Percentiles rank a stretch among this genome's conserved stretches.
Conservation (phyloP, 30 jellyfish, hydroid and myxozoan genomes). For the Kudoa iwatai region DNA sequence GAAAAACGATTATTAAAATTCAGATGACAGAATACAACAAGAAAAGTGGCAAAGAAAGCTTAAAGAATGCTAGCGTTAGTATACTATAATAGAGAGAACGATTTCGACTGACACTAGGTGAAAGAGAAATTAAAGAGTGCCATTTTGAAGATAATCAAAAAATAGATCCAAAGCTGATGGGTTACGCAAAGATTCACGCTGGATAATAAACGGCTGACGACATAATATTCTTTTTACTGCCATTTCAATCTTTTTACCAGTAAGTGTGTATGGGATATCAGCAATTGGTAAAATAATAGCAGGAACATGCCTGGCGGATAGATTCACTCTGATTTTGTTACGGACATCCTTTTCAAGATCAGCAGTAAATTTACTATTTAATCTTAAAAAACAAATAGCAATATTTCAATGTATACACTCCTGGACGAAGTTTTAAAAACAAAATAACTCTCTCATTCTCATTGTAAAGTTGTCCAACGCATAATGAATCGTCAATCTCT, state of each 20-base stretch:
- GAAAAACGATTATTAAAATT: too few species aligned
- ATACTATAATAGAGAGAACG: too few species aligned
- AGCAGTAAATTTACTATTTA: constrained; percentile 8
- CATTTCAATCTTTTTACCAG: constrained; percentile 81
- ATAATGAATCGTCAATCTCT: constrained; percentile 31
- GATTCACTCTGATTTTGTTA: constrained; percentile 8
- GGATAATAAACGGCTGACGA: constrained; percentile 25
- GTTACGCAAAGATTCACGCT: constrained; percentile 29
- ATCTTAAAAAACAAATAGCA: constrained; percentile 2
- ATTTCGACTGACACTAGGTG: too few species aligned
- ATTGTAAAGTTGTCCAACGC: constrained; percentile 31
- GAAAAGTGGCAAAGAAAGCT: too few species aligned
- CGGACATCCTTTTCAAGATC: constrained; percentile 13
- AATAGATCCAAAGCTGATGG: constrained; percentile 51
- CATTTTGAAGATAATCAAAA: constrained; percentile 15
- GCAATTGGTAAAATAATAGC: constrained; percentile 12
- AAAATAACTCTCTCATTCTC: constrained; percentile 45
- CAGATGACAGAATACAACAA: too few species aligned
- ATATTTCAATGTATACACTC: constrained; percentile 1
- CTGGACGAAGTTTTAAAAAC: constrained; percentile 18
- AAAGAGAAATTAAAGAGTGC: too few species aligned
- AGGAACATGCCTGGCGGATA: constrained; percentile 80
- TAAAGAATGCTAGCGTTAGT: too few species aligned
- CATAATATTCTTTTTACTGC: constrained; percentile 51
- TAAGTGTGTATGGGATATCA: constrained; percentile 68